A percentile compares a stretch with the other conserved stretches of the same genome.
Conservation (phyloP, 2,113 vertebrate genomes). For the Stomatorhinus ivindoensis region DNA sequence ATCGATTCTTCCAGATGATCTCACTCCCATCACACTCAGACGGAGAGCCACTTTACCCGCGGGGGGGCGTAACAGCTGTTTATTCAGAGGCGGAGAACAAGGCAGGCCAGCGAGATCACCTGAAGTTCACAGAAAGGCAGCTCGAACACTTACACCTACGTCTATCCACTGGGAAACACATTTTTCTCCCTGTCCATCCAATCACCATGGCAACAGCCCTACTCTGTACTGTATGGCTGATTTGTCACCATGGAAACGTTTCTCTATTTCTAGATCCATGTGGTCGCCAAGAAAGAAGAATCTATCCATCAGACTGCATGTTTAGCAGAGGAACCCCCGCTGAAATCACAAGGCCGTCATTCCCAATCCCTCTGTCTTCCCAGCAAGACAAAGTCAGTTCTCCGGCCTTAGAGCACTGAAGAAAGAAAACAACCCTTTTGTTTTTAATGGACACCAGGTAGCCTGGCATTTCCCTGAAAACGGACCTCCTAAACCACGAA, state of each 20-base stretch:
- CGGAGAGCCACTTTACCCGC: background rate
- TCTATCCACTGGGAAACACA: background rate
- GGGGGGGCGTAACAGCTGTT: background rate
- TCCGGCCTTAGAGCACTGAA: background rate
- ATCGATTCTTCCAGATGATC: background rate
- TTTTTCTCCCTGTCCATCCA: background rate
- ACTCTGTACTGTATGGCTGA: background rate
- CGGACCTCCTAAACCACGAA: background rate
- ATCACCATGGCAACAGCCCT: slow-evolving; percentile 13
- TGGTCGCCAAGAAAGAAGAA: background rate
- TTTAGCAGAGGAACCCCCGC: background rate
- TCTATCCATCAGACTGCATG: background rate
- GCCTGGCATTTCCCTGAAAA: background rate
- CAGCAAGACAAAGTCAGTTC: background rate
- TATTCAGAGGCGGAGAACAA: background rate
- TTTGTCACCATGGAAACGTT: slow-evolving; percentile 12
- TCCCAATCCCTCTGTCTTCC: background rate
- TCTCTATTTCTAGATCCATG: background rate
- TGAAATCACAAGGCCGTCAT: background rate
- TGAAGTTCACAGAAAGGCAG: background rate
- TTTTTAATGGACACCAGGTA: background rate
- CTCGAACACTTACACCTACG: background rate
- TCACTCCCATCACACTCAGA: background rate
- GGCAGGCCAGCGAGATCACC: background rate
- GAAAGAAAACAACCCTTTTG: background rate